Percentiles rank a stretch among this genome's conserved stretches.
Evolutionary conservation across 2,113 vertebrate species (phyloP).

Genomic region (Oxyura jamaicensis): DNA sequence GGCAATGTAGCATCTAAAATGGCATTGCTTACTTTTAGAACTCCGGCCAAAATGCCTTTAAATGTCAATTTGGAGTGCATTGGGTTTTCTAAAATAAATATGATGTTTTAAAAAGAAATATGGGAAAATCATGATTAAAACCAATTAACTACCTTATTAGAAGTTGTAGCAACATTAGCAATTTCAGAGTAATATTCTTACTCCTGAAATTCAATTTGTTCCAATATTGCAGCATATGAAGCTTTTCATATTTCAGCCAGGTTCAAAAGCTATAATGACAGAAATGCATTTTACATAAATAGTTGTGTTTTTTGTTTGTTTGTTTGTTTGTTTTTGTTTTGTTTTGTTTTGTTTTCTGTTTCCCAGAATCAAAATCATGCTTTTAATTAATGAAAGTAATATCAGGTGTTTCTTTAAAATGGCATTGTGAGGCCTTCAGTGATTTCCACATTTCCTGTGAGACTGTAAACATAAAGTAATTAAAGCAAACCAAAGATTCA

Average conservation of each 20-base stretch:
- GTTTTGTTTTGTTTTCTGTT: background rate
- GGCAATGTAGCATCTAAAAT: background rate
- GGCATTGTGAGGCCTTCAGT: background rate
- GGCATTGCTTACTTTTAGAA: background rate
- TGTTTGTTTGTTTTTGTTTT: too few relatives aligned
- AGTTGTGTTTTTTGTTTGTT: background rate
- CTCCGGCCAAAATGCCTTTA: background rate
- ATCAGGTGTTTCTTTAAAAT: background rate
- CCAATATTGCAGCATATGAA: background rate
- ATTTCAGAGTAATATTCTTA: background rate
- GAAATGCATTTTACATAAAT: background rate
- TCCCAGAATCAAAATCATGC: background rate
- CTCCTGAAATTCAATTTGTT: background rate
- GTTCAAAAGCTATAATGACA: background rate
- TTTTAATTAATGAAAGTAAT: background rate
- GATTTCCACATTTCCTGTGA: background rate
- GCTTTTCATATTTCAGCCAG: background rate
- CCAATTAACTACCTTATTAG: background rate
- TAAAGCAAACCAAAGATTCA: background rate
- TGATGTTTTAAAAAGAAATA: background rate
- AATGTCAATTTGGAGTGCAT: background rate
- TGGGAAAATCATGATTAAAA: background rate
- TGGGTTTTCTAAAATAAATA: background rate
- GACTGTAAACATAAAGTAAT: background rate
- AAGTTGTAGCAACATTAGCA: background rate